Conservation (phyloP, 2,797 vertebrate genomes). For the Botia kubotai region DNA sequence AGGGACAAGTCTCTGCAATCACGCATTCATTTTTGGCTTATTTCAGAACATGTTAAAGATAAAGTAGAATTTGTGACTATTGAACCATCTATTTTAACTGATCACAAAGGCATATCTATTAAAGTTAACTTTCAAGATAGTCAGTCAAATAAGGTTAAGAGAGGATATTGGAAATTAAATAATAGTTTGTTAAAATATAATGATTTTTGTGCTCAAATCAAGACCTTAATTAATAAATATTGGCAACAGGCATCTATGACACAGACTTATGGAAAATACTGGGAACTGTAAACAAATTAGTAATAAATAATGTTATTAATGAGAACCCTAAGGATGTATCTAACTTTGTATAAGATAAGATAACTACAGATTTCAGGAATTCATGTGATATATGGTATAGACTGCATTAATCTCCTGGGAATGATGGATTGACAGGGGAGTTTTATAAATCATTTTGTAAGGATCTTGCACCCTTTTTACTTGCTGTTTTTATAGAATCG, state of each 20-base stretch:
- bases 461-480: too few relatives aligned
- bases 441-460: too few relatives aligned
- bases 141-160: neutral
- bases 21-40: neutral
- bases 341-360: too few relatives aligned
- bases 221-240: neutral
- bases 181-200: neutral
- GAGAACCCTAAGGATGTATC: neutral
- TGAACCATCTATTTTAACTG: neutral
- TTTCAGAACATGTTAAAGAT: neutral
- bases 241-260: neutral
- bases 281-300: constrained; percentile 5
- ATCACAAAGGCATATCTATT: constrained; percentile 2
- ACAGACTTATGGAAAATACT: neutral
- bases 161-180: neutral
- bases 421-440: too few relatives aligned
- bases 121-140: neutral
- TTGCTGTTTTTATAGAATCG: too few relatives aligned
- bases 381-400: too few relatives aligned
- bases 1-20: neutral
- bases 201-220: neutral
- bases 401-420: too few relatives aligned
- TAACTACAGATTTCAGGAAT: too few relatives aligned
- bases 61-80: constrained; percentile 2
- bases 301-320: neutral